These are phyloP conservation scores for Chlamydotis undulata DNA, from an alignment of 2,113 vertebrate species.

Conservation along the genomic window DNA sequence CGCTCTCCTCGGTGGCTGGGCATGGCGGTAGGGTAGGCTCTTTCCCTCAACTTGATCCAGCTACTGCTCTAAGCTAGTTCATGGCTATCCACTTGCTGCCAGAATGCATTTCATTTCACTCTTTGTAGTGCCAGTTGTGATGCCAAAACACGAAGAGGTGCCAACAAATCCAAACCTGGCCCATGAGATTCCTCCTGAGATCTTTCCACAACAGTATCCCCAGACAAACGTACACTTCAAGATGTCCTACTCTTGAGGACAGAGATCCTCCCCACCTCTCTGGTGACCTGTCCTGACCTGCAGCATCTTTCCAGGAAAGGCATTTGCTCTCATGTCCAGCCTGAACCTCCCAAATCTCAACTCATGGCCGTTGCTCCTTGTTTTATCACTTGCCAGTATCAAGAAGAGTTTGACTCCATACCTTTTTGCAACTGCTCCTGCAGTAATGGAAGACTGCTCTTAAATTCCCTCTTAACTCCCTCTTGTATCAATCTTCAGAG, in stretches of 20 bases:
- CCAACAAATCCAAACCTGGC: background rate
- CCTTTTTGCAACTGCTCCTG: background rate
- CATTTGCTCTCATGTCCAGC: background rate
- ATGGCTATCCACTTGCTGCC: background rate
- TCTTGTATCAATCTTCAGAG: background rate
- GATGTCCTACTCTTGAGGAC: background rate
- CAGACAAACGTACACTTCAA: background rate
- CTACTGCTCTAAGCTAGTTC: background rate
- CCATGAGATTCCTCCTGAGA: background rate
- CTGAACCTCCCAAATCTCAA: background rate
- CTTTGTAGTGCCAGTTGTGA: background rate
- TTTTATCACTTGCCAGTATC: background rate
- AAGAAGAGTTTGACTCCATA: background rate
- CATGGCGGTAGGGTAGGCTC: background rate
- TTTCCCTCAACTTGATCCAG: background rate
- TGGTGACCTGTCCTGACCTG: background rate
- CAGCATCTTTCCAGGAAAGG: background rate
- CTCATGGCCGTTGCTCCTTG: rapidly evolving
- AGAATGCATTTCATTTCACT: background rate
- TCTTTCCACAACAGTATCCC: background rate
- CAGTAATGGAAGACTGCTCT: background rate
- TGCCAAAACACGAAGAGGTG: background rate
- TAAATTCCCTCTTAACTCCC: background rate
- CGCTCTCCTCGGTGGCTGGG: background rate
- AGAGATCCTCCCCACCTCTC: background rate